Conservation (phyloP, 2,797 vertebrate species). For the Tragopan temminckii region DNA sequence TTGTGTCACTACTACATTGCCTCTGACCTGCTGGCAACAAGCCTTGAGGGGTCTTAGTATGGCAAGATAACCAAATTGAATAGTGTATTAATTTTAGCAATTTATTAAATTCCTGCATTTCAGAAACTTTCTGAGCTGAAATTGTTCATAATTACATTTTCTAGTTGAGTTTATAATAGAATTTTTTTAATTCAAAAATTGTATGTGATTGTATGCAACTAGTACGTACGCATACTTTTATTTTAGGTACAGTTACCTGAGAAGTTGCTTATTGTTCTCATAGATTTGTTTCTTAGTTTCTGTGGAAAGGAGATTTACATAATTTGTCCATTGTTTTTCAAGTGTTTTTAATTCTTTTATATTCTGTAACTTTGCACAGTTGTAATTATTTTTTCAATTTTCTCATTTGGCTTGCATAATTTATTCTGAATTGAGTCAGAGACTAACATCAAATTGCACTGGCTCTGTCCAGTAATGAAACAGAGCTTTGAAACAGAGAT, state of each 20-base stretch:
- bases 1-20: neutral
- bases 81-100: neutral
- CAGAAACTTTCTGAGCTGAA: neutral
- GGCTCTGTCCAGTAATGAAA: neutral
- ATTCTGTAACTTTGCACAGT: neutral
- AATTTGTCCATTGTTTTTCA: neutral
- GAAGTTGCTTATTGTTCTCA: neutral
- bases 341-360: neutral
- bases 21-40: neutral
- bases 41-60: neutral
- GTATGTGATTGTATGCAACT: neutral
- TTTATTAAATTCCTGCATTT: neutral
- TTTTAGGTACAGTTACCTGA: neutral
- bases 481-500: neutral
- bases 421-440: neutral
- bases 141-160: neutral
- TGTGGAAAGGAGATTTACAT: neutral
- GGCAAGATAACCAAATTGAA: neutral
- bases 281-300: neutral
- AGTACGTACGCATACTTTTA: neutral
- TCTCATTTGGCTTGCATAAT: neutral
- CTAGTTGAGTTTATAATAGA: neutral
- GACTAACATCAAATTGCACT: neutral
- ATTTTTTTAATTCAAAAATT: neutral
- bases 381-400: neutral